A percentile compares a stretch with the other conserved stretches of the same genome.
Evolutionary conservation across 2,888 invertebrate species (phyloP).

Genomic region (Yponomeuta evonymella): DNA sequence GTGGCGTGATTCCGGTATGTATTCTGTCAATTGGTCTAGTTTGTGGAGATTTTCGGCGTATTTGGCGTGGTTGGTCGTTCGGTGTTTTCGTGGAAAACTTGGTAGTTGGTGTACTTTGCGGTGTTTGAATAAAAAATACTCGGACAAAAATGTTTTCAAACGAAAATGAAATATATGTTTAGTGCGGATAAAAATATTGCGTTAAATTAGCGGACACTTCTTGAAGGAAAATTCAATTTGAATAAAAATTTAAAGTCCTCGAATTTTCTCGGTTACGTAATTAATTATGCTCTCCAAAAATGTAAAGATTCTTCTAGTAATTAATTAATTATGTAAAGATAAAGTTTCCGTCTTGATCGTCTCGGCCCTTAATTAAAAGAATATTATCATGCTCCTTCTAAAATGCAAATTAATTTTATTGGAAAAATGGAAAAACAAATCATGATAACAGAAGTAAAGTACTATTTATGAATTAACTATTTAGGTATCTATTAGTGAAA

Average conservation of each 20-base stretch:
- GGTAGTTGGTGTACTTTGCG: too few species aligned
- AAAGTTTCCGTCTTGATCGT: not conserved
- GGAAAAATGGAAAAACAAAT: too few species aligned
- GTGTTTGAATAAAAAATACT: too few species aligned
- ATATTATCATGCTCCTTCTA: not conserved
- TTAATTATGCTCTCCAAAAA: not conserved
- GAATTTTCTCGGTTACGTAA: not conserved
- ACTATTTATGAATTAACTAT: too few species aligned
- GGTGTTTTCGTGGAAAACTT: too few species aligned
- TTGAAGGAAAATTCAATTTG: too few species aligned
- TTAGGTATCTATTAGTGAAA: not conserved
- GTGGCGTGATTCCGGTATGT: not conserved
- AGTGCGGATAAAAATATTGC: too few species aligned
- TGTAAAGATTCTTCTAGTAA: not conserved
- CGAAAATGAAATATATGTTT: not conserved
- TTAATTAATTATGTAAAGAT: slow-evolving; percentile 2
- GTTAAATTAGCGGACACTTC: too few species aligned
- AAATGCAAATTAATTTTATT: not conserved
- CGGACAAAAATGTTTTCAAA: not conserved
- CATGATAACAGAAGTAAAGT: too few species aligned
- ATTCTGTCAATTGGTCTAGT: not conserved
- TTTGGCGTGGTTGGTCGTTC: not conserved
- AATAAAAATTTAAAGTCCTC: not conserved
- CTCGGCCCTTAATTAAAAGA: not conserved
- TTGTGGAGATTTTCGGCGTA: not conserved